Percentiles rank a stretch among this genome's conserved stretches.
Conservation (phyloP, 1,140 invertebrate species). For the Drosophila neocordata region DNA sequence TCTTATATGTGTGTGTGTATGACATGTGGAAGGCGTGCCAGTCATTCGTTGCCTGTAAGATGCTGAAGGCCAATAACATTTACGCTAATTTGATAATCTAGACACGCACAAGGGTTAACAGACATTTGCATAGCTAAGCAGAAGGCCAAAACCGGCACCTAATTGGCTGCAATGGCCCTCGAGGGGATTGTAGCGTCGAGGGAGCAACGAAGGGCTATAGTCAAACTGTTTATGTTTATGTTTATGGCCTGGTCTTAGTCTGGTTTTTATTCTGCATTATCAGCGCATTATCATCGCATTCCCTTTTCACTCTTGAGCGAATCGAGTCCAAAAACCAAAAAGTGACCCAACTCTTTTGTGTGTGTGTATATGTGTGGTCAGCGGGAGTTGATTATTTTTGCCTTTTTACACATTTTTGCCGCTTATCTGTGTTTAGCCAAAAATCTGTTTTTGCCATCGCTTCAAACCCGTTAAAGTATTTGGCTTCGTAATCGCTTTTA, state of each 20-base stretch:
- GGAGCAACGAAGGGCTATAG: neutral
- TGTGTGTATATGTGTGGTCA: slow-evolving; percentile 54
- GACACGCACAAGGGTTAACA: slow-evolving; percentile 70
- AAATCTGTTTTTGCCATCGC: slow-evolving; percentile 60
- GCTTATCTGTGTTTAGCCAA: slow-evolving; percentile 53
- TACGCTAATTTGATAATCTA: slow-evolving; percentile 82
- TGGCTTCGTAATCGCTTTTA: slow-evolving; percentile 68
- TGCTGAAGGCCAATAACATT: slow-evolving; percentile 75
- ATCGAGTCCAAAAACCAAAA: slow-evolving; percentile 7
- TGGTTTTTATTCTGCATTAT: slow-evolving; percentile 63
- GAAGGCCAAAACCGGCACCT: slow-evolving; percentile 61
- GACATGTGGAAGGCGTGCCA: slow-evolving; percentile 29
- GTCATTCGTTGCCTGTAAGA: too few species aligned
- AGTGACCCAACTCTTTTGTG: slow-evolving; percentile 26
- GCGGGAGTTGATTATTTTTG: slow-evolving; percentile 76
- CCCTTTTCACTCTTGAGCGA: slow-evolving; percentile 59
- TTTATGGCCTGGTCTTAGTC: slow-evolving; percentile 25
- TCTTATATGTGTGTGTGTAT: slow-evolving; percentile 46
- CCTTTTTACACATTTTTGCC: slow-evolving; percentile 60
- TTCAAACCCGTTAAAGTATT: slow-evolving; percentile 26
- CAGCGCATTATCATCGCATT: slow-evolving; percentile 82
- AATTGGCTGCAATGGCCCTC: slow-evolving; percentile 82
- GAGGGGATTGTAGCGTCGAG: slow-evolving; percentile 44
- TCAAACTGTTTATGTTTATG: slow-evolving; percentile 34
- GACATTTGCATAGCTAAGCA: slow-evolving; percentile 70